Conservation (phyloP, 1,140 invertebrate species). For the Amphibalanus amphitrite region DNA sequence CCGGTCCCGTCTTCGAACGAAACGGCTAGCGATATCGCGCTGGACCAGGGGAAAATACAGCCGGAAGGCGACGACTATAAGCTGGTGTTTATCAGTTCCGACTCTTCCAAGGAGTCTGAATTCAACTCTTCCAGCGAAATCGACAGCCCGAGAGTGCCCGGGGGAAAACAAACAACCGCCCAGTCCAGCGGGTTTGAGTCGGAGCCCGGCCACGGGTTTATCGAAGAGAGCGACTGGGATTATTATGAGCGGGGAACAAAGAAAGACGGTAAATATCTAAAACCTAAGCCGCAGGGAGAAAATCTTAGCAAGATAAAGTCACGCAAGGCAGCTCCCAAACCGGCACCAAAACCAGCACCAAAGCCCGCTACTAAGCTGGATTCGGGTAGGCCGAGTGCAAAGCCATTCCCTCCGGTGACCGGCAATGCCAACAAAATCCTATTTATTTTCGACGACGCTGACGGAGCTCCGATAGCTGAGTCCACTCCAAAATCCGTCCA, state of each 20-base stretch:
- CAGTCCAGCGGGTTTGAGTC: constrained; percentile 17
- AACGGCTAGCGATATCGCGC: constrained; percentile 19
- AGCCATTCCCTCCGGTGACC: too few species aligned
- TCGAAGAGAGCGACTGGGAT: constrained; percentile 22
- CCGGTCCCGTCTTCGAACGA: constrained; percentile 15
- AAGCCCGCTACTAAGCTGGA: too few species aligned
- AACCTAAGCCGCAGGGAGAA: too few species aligned
- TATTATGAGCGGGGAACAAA: constrained; percentile 12
- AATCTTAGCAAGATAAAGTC: too few species aligned
- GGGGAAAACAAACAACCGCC: constrained; percentile 11
- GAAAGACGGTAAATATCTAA: too few species aligned
- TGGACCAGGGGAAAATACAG: constrained; percentile 20
- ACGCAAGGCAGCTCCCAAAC: too few species aligned
- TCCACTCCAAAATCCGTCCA: too few species aligned
- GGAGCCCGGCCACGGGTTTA: constrained; percentile 17
- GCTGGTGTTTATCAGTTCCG: constrained; percentile 63
- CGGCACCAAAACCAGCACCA: too few species aligned
- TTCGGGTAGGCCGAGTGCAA: too few species aligned
- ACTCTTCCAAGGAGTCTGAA: constrained; percentile 40
- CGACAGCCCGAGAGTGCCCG: constrained; percentile 11
- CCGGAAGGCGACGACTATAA: constrained; percentile 57
- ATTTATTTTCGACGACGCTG: too few species aligned
- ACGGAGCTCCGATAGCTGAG: too few species aligned
- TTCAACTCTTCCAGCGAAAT: constrained; percentile 18
- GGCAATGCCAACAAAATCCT: too few species aligned